Conservation (phyloP, 2,888 invertebrate genomes). For the Heliconius cydno region DNA sequence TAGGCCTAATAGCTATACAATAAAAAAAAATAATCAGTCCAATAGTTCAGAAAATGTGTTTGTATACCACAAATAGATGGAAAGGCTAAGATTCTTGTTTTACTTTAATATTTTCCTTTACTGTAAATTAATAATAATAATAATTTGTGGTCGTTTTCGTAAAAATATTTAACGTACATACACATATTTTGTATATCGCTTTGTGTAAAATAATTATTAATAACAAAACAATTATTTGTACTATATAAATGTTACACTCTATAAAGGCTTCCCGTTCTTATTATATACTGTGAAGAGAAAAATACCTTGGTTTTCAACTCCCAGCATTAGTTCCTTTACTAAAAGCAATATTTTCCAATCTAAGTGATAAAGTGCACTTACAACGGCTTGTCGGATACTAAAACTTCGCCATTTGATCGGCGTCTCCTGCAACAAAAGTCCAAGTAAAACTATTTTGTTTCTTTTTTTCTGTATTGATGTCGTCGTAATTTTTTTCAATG, state of each 20-base stretch:
- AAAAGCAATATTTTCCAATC: constrained; percentile 82
- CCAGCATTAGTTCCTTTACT: constrained; percentile 59
- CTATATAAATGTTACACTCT: neutral
- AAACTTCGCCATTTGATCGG: constrained; percentile 78
- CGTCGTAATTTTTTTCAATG: constrained; percentile 22
- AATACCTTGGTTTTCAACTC: constrained; percentile 38
- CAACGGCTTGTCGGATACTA: constrained; percentile 78
- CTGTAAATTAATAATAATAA: too few species aligned
- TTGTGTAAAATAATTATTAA: too few species aligned
- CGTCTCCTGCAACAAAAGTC: constrained; percentile 59
- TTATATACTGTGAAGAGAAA: constrained; percentile 22
- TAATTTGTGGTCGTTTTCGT: too few species aligned
- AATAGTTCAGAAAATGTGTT: too few species aligned
- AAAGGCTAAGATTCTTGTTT: too few species aligned
- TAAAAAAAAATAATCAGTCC: too few species aligned
- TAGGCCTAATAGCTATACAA: too few species aligned
- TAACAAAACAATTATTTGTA: neutral
- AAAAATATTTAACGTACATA: too few species aligned
- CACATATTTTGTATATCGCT: too few species aligned
- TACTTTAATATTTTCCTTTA: too few species aligned
- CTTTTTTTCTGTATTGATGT: constrained; percentile 32
- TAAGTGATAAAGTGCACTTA: constrained; percentile 83
- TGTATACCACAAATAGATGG: too few species aligned
- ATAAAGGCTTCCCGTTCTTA: neutral
- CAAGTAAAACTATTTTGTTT: constrained; percentile 37